Conservation (phyloP, 2,888 invertebrate genomes). For the Theodoxus fluviatilis region DNA sequence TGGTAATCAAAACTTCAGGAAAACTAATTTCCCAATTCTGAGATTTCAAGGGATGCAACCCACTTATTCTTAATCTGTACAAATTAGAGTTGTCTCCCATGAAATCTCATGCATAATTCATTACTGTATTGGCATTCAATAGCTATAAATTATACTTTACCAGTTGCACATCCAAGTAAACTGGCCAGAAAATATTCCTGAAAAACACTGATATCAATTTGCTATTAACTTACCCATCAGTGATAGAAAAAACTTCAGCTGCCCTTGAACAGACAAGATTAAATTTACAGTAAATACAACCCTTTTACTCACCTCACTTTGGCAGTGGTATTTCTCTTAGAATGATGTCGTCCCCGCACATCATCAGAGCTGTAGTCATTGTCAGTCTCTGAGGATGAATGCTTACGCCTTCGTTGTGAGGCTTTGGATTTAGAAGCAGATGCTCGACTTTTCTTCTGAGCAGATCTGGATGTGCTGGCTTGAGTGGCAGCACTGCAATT, state of each 20-base stretch:
- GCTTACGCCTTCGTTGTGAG: background rate
- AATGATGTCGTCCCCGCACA: constrained; percentile 18
- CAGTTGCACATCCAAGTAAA: no score
- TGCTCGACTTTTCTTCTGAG: background rate
- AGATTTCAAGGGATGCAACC: no score
- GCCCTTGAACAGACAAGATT: background rate
- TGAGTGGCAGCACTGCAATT: no score
- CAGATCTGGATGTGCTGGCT: background rate
- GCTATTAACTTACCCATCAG: background rate
- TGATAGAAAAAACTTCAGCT: background rate
- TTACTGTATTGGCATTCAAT: no score
- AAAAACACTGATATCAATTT: background rate
- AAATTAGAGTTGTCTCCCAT: no score
- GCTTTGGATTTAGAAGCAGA: no score
- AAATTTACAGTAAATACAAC: background rate
- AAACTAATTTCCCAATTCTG: no score
- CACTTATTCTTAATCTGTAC: no score
- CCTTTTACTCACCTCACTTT: constrained; percentile 24
- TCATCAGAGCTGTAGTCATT: constrained; percentile 25
- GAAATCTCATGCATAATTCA: no score
- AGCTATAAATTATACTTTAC: no score
- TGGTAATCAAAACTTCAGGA: no score
- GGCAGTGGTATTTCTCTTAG: constrained; percentile 21
- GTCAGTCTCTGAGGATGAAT: constrained; percentile 1
- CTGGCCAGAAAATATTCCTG: background rate